Percentiles rank a stretch among this genome's conserved stretches.
Evolutionary conservation across 2,797 vertebrate species (phyloP).

Genomic region (Sebastes trivittatus): DNA sequence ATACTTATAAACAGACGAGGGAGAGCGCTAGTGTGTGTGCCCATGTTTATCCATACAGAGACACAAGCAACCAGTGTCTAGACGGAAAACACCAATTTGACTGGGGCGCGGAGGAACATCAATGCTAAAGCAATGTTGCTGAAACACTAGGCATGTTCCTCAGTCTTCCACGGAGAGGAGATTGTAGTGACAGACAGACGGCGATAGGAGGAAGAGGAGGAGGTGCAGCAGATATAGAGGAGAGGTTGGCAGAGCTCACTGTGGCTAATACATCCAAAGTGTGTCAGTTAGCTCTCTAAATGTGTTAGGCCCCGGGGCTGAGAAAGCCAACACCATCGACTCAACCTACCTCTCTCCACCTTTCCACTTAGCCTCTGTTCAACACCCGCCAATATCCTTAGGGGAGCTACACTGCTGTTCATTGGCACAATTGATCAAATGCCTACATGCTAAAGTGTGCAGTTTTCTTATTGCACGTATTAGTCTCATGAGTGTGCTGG

Average conservation of each 20-base stretch:
- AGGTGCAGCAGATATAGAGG: conserved; percentile 54
- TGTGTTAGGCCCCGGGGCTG: conserved; percentile 75
- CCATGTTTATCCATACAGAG: conserved; percentile 76
- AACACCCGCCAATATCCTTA: conserved; percentile 74
- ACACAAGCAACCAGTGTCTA: conserved; percentile 81
- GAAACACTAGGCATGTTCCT: conserved; percentile 74
- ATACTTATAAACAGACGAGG: conserved; percentile 79
- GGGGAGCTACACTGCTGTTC: conserved; percentile 67
- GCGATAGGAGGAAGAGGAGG: conserved; percentile 55
- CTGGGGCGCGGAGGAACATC: conserved; percentile 72
- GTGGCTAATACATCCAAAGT: conserved; percentile 82
- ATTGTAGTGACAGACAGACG: conserved; percentile 69
- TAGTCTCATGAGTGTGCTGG: conserved; percentile 44
- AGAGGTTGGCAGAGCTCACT: conserved; percentile 74
- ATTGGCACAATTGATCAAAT: conserved; percentile 78
- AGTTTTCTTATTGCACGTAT: conserved; percentile 61
- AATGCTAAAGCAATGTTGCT: conserved; percentile 84
- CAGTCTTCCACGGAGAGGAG: conserved; percentile 48
- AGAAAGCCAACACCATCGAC: conserved; percentile 80
- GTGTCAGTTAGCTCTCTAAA: conserved; percentile 83
- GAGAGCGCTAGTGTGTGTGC: conserved; percentile 64
- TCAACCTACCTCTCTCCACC: conserved; percentile 74
- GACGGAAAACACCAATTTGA: conserved; percentile 81
- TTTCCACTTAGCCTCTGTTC: conserved; percentile 80
- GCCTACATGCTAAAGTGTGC: conserved; percentile 72